phyloP scores from a whole-genome alignment of 2,113 vertebrate species.

The Heterotilapia buettikoferi region DNA sequence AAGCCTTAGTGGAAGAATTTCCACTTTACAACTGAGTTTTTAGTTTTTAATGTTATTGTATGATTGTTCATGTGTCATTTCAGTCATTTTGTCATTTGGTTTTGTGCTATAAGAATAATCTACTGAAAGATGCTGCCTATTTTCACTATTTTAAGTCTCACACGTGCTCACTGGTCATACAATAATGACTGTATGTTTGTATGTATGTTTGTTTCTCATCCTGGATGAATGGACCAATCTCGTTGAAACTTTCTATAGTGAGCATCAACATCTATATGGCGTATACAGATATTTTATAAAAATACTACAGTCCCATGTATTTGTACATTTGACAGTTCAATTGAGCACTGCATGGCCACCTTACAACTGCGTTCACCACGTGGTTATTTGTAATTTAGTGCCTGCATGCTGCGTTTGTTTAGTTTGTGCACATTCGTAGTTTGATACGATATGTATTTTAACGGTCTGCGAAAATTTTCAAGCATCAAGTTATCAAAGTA shows the following conservation, averaged over 20 bases:
- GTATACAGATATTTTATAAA: not conserved
- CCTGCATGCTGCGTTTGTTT: not conserved
- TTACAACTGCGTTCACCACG: not conserved
- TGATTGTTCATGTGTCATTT: not conserved
- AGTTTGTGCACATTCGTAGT: not conserved
- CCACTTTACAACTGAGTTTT: not conserved
- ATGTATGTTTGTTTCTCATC: not conserved
- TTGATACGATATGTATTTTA: not conserved
- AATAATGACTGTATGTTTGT: not conserved
- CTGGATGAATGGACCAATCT: not conserved
- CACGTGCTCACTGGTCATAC: not conserved
- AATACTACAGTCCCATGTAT: not conserved
- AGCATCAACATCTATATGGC: not conserved
- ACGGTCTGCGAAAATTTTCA: not conserved
- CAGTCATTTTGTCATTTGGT: not conserved
- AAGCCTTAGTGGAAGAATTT: not conserved
- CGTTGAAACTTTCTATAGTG: not conserved
- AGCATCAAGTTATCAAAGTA: not conserved
- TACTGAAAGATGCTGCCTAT: not conserved
- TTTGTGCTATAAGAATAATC: not conserved
- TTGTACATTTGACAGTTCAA: not conserved
- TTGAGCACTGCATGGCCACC: not conserved
- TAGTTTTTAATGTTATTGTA: slow-evolving; percentile 4
- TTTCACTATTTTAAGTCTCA: not conserved
- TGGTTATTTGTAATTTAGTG: not conserved